phyloP scores from a whole-genome alignment of 2,113 vertebrate genomes.

The Brevimyrus niger region DNA sequence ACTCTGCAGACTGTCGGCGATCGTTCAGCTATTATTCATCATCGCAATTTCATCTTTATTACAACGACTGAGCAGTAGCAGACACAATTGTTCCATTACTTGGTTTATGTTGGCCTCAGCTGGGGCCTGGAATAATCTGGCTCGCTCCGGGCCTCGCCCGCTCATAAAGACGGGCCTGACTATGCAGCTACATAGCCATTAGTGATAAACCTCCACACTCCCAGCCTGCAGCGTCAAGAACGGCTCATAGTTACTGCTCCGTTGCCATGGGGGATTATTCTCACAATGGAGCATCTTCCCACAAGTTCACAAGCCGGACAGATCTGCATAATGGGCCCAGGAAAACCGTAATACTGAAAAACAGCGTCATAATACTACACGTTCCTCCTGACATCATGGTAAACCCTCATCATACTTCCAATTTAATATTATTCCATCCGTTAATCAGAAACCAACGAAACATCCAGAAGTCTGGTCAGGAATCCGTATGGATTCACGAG shows the following conservation, averaged over 20 bases:
- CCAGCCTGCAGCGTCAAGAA: conserved; percentile 35
- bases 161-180: not conserved
- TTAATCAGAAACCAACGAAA: not conserved
- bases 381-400: not conserved
- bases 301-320: not conserved
- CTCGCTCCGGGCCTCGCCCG: not conserved
- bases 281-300: not conserved
- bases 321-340: not conserved
- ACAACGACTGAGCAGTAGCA: not conserved
- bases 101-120: not conserved
- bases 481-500: not conserved
- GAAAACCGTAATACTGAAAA: not conserved
- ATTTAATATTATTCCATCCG: not conserved
- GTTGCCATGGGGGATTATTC: conserved; percentile 16
- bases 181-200: conserved; percentile 28
- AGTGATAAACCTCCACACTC: conserved; percentile 28
- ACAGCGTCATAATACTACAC: not conserved
- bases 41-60: not conserved
- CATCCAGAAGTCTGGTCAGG: not conserved
- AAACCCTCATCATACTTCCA: not conserved
- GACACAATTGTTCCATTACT: not conserved
- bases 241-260: conserved; percentile 19
- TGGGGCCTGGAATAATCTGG: not conserved
- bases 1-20: not conserved
- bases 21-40: not conserved